A percentile compares a stretch with the other conserved stretches of the same genome.
These are phyloP conservation scores for Brachionus rotundiformis DNA, from an alignment of 1,140 invertebrate species.

Conservation along the genomic window DNA sequence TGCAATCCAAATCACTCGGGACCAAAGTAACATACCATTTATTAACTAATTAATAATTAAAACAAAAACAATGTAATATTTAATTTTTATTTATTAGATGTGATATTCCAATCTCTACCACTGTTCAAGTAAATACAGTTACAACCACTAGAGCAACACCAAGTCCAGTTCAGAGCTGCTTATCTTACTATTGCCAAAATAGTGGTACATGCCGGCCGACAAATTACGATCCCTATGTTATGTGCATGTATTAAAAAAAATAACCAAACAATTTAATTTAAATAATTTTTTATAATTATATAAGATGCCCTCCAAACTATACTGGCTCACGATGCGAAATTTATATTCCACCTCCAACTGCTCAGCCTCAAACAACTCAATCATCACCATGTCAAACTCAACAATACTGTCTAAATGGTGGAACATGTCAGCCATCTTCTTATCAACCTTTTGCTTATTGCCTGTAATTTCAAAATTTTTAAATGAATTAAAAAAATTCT, in stretches of 20 bases:
- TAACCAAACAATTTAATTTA: background rate
- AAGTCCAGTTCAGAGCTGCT: background rate
- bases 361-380: background rate
- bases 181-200: constrained; percentile 31
- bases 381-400: constrained; percentile 5
- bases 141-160: constrained; percentile 10
- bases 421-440: background rate
- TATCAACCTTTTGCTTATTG: background rate
- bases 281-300: too few species aligned
- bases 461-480: background rate
- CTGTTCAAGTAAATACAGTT: background rate
- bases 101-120: background rate
- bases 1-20: constrained; percentile 32
- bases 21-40: background rate
- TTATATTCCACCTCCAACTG: background rate
- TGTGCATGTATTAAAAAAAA: constrained; percentile 31
- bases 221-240: constrained; percentile 1
- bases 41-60: background rate
- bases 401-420: constrained; percentile 30
- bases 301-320: background rate
- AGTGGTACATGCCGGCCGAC: constrained; percentile 1
- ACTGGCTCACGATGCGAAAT: background rate
- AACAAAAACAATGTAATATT: background rate
- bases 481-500: too few species aligned
- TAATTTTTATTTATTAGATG: background rate